Base-by-base conservation (phyloP, 2,113 vertebrate species). In the Plecotus auritus region DNA sequence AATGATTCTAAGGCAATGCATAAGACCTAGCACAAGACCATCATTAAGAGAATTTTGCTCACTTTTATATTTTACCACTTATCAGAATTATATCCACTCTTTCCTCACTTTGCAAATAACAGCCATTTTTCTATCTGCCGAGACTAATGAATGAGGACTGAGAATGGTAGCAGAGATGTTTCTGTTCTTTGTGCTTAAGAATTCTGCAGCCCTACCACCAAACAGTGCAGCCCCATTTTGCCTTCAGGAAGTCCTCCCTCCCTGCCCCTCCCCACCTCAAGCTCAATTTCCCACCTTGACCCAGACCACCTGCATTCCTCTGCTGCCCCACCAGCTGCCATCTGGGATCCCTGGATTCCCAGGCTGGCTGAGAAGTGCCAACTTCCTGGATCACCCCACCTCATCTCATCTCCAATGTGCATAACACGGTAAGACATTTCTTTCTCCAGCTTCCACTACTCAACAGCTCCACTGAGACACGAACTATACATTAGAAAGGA, bases 351-450 rank as follows among this genome's bases (percentile, higher is more conserved):
- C 32, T 0, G 5, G 35, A 28, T 47, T 54, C 45, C 37, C 4
- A 54, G 35, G 81, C 74, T 16, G 26, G 67, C 83, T 77, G 37
- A 66, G 14, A 67, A 37, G 20, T 16, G 28, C 61, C 85, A 70
- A 7, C 72, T 81, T 89, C 76, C 90, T 67, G 1, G 23, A 22
- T 66, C 28, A 35, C 45, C 30, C 45, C 42, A 18, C 14, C 45
- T 73, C 67, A 22, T 56, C 51, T 94, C 35, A 35, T 81, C 56
- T 76, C 40, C 77, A 6, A 40, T 3, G 66, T 40, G 18, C 66
- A 2, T 1, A 0, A 61, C 18, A 1, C 23, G 1, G 17, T 7
- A 11, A 2, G 30, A 9, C 74, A 12, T 32, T 45, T 82, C 67
- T 47, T 85, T 10, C 78, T 83, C 70, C 9, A 42, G 74, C 32